Conservation (phyloP, 1,140 invertebrate species). For the Diorhabda sublineata region DNA sequence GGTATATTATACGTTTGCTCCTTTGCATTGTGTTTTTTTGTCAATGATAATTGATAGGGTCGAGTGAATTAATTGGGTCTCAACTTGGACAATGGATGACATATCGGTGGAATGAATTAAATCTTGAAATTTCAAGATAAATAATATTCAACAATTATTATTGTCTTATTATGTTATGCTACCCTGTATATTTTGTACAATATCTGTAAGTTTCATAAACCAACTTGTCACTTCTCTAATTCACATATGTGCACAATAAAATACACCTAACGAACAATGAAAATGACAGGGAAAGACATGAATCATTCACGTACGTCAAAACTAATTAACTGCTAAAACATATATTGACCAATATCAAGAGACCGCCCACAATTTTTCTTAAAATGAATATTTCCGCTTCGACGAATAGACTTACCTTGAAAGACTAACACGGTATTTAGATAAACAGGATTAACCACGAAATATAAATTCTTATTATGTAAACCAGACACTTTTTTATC, state of each 20-base stretch:
- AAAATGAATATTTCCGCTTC: conserved; percentile 7
- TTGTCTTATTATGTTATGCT: no score
- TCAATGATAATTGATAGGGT: conserved; percentile 12
- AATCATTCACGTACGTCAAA: conserved; percentile 2
- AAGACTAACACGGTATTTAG: conserved; percentile 2
- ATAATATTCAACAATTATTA: no score
- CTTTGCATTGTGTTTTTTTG: conserved; percentile 8
- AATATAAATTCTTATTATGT: not conserved
- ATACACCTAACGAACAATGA: no score
- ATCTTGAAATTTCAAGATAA: no score
- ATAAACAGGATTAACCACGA: conserved; percentile 2
- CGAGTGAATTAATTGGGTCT: conserved; percentile 11
- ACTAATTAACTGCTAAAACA: not conserved
- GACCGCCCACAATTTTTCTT: conserved; percentile 12
- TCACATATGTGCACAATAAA: no score
- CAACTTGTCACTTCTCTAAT: no score
- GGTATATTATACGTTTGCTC: conserved; percentile 8
- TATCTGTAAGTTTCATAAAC: no score
- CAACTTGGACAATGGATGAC: conserved; percentile 11
- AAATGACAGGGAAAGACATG: not conserved
- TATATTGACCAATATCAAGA: not conserved
- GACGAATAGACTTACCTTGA: not conserved
- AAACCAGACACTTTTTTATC: not conserved
- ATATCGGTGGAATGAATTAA: not conserved
- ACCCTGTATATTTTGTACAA: no score